These are phyloP conservation scores for Apodemus sylvaticus DNA, from an alignment of 2,113 vertebrate species.

Conservation along the genomic window DNA sequence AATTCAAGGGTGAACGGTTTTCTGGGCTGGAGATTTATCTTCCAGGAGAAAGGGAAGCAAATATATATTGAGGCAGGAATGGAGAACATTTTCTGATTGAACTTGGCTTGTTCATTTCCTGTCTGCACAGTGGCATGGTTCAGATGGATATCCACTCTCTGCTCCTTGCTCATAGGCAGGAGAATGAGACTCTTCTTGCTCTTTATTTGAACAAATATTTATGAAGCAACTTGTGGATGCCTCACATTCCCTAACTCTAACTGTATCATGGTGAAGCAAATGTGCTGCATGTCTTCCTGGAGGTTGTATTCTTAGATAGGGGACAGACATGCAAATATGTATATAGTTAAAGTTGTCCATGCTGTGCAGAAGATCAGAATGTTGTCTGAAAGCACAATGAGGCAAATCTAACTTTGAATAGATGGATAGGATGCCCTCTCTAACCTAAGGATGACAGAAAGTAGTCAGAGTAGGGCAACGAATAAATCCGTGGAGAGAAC, in stretches of 20 bases:
- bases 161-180: background rate
- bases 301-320: conserved; percentile 4
- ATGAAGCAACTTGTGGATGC: background rate
- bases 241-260: background rate
- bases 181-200: background rate
- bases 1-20: background rate
- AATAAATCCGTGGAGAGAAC: background rate
- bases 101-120: background rate
- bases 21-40: conserved; percentile 12
- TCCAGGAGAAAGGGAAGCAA: background rate
- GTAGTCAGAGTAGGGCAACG: background rate
- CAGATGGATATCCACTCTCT: background rate
- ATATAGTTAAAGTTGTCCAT: background rate
- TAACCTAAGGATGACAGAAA: background rate
- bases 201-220: conserved; percentile 47
- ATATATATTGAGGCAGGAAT: background rate
- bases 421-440: background rate
- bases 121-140: background rate
- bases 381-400: conserved; percentile 16
- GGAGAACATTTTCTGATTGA: conserved; percentile 26
- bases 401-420: conserved; percentile 31
- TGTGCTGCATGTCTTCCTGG: background rate
- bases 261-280: background rate
- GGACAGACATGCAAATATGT: background rate
- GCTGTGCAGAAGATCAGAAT: conserved; percentile 16